A percentile compares a stretch with the other conserved stretches of the same genome.
Evolutionary conservation across 2,113 vertebrate species (phyloP).

Genomic region (Myiozetetes cayanensis): DNA sequence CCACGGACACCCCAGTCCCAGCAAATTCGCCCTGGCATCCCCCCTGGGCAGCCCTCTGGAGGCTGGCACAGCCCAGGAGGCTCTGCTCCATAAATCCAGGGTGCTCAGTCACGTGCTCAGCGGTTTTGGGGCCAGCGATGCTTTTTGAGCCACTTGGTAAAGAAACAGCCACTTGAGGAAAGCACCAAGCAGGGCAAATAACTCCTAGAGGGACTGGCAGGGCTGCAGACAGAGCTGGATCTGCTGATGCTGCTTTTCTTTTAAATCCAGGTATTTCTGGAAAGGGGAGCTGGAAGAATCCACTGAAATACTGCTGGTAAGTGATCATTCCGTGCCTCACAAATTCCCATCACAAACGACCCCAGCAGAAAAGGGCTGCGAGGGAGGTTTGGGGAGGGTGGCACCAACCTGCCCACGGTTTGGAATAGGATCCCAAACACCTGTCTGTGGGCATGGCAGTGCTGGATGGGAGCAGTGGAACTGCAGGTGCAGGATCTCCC

Average conservation of each 20-base stretch:
- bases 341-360: accelerated
- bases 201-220: too few relatives aligned
- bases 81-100: neutral
- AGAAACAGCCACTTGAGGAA: accelerated
- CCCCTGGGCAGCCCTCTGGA: neutral
- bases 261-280: slow-evolving; percentile 83
- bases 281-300: slow-evolving; percentile 86
- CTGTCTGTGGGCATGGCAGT: neutral
- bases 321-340: neutral
- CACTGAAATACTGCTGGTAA: slow-evolving; percentile 84
- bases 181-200: neutral
- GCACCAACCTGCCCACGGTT: neutral
- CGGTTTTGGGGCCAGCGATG: neutral
- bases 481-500: neutral
- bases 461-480: neutral
- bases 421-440: neutral
- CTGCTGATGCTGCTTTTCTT: neutral
- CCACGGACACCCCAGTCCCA: neutral
- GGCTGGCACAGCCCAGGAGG: neutral
- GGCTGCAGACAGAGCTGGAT: neutral
- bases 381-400: neutral
- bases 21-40: accelerated
- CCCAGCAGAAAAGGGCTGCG: neutral
- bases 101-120: accelerated
- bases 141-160: neutral